phyloP scores from a whole-genome alignment of 1,140 invertebrate genomes.

The Ooceraea biroi region DNA sequence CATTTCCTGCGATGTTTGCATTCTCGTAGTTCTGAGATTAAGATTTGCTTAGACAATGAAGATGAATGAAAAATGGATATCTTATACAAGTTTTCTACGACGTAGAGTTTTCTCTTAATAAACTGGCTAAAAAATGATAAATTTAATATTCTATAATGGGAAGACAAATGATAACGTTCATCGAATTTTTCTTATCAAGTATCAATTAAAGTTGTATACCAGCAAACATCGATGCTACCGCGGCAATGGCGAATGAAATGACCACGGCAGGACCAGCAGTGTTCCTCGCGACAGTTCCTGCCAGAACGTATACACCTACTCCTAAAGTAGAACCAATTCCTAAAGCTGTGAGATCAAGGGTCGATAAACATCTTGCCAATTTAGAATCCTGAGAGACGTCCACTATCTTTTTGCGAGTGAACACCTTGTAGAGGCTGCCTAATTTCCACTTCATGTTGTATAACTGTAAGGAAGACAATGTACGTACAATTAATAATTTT shows the following conservation, averaged over 20 bases:
- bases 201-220: conserved; percentile 85
- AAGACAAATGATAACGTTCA: neutral
- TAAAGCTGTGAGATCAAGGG: conserved; percentile 92
- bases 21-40: neutral
- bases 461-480: conserved; percentile 57
- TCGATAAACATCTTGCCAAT: conserved; percentile 90
- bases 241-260: conserved; percentile 94
- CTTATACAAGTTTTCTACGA: neutral
- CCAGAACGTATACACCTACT: conserved; percentile 95
- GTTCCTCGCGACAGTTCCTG: conserved; percentile 93
- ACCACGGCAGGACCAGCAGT: conserved; percentile 94
- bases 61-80: neutral
- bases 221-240: conserved; percentile 94
- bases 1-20: conserved; percentile 20
- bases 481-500: neutral
- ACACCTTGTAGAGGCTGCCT: conserved; percentile 56
- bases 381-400: conserved; percentile 81
- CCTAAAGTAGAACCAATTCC: conserved; percentile 95
- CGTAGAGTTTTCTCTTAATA: neutral
- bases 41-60: neutral
- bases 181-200: neutral
- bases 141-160: neutral
- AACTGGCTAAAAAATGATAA: neutral
- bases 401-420: conserved; percentile 77
- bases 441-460: conserved; percentile 66